Conservation (phyloP, 2,888 invertebrate species). For the Ceratothoa steindachneri region DNA sequence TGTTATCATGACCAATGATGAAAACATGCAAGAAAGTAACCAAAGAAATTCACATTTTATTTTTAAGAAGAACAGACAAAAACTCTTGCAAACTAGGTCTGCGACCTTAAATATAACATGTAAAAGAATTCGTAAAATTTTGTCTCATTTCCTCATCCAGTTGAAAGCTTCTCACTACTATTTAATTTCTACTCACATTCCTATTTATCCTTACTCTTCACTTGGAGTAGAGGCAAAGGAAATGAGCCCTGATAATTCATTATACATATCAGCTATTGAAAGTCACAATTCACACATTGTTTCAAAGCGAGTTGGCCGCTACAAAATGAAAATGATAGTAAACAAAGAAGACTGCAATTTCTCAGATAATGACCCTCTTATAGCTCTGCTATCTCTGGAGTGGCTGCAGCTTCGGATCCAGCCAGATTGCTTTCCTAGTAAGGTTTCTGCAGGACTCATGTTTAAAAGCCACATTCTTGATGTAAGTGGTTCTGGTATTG, state of each 20-base stretch:
- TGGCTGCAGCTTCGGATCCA: background rate
- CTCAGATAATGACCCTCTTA: background rate
- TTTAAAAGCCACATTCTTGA: background rate
- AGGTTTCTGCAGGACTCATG: background rate
- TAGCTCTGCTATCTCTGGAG: background rate
- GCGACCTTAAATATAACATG: background rate
- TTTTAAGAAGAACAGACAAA: background rate
- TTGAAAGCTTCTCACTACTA: background rate
- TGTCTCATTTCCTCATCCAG: background rate
- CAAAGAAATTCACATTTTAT: background rate
- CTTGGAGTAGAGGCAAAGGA: background rate
- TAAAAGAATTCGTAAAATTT: background rate
- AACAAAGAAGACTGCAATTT: background rate
- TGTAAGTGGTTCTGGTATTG: too few relatives aligned
- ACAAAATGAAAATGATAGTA: background rate
- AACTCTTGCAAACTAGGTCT: background rate
- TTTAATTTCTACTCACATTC: background rate
- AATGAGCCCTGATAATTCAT: background rate
- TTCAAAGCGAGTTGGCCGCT: background rate
- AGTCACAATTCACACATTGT: background rate
- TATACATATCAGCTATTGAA: background rate
- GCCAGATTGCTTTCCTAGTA: background rate
- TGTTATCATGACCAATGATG: too few relatives aligned
- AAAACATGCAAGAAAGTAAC: too few relatives aligned
- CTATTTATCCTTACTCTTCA: background rate